Conservation (phyloP, 2,888 invertebrate species). For the Thecocarcelia acutangulata region DNA sequence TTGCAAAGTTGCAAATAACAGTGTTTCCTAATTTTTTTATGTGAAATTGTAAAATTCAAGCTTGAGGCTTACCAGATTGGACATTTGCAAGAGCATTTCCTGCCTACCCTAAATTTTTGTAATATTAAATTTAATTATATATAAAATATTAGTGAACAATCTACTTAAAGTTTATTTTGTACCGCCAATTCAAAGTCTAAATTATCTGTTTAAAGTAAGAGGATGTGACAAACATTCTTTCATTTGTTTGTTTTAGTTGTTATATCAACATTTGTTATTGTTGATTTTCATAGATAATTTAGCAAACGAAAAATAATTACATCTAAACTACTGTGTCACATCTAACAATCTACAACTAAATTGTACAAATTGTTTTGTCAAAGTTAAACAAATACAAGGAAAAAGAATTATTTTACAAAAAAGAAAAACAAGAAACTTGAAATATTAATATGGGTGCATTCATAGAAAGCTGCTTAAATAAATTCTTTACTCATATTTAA, state of each 20-base stretch:
- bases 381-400: slow-evolving; percentile 35
- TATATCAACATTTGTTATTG: slow-evolving; percentile 47
- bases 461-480: not conserved
- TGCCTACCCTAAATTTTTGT: no score
- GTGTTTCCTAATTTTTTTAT: no score
- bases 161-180: not conserved
- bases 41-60: no score
- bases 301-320: slow-evolving; percentile 65
- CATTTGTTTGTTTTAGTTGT: slow-evolving; percentile 40
- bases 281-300: slow-evolving; percentile 66
- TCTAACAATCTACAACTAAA: slow-evolving; percentile 59
- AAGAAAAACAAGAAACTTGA: not conserved
- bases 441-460: slow-evolving; percentile 17
- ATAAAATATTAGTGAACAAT: no score
- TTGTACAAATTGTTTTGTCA: slow-evolving; percentile 66
- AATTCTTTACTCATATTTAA: no score
- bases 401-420: not conserved
- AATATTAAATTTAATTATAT: no score
- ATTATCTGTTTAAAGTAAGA: slow-evolving; percentile 4
- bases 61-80: no score
- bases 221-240: slow-evolving; percentile 59
- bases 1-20: no score
- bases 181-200: slow-evolving; percentile 18
- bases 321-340: slow-evolving; percentile 63
- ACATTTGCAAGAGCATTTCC: no score